These are phyloP conservation scores for Drosophila engyochracea DNA, from an alignment of 2,888 invertebrate genomes.

Conservation along the genomic window DNA sequence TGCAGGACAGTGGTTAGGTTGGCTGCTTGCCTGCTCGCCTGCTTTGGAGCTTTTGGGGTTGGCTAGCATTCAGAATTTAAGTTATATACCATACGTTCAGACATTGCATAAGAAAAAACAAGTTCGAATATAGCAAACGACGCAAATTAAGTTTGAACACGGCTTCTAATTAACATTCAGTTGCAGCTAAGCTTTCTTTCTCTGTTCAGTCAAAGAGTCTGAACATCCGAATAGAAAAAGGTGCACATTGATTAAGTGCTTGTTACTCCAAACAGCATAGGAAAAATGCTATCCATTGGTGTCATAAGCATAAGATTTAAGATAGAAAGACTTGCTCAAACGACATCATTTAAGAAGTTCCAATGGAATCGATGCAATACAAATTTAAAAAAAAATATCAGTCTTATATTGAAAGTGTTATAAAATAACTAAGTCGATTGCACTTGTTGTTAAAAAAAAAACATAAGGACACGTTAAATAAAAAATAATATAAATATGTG, in stretches of 20 bases:
- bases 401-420: background rate
- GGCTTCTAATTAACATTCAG: conserved; percentile 52
- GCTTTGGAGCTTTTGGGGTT: conserved; percentile 3
- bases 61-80: conserved; percentile 51
- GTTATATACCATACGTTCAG: conserved; percentile 47
- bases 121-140: conserved; percentile 26
- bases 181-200: background rate
- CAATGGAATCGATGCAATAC: no score
- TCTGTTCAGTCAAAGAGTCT: conserved; percentile 5
- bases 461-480: background rate
- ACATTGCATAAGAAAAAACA: conserved; percentile 20
- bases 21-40: conserved; percentile 1
- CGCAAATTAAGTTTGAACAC: conserved; percentile 53
- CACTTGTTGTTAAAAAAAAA: no score
- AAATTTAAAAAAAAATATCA: background rate
- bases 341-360: background rate
- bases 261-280: background rate
- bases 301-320: background rate
- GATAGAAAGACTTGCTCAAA: background rate
- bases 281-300: background rate
- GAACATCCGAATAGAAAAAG: background rate
- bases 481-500: background rate
- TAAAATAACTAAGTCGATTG: background rate
- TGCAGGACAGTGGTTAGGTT: conserved; percentile 65
- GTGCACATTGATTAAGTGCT: background rate